Evolutionary conservation across 1,140 invertebrate genomes (phyloP).

Genomic region (Anoplolepis gracilipes): DNA sequence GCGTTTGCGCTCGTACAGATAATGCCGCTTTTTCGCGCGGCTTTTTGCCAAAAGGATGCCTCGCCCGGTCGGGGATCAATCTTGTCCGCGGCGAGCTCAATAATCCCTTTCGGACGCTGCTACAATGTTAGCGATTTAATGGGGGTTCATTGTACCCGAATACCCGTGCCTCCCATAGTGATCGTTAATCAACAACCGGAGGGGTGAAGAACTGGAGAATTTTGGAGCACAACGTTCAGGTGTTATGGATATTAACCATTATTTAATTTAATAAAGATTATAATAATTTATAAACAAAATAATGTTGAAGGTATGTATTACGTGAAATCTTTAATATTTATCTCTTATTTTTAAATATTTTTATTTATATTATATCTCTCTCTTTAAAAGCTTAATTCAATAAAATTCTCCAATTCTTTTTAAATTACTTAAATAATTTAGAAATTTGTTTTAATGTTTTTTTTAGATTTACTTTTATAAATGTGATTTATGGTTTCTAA

Average conservation of each 20-base stretch:
- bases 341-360: not conserved
- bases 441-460: not conserved
- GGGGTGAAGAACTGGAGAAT: not conserved
- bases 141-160: slow-evolving; percentile 55
- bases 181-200: slow-evolving; percentile 52
- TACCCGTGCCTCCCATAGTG: slow-evolving; percentile 48
- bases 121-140: slow-evolving; percentile 58
- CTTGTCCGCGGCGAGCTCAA: slow-evolving; percentile 55
- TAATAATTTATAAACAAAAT: too few species aligned
- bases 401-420: not conserved
- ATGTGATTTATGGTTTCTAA: not conserved
- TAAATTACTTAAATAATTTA: not conserved
- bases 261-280: slow-evolving; percentile 10
- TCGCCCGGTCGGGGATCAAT: slow-evolving; percentile 66
- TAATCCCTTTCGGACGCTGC: slow-evolving; percentile 54
- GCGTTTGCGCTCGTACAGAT: slow-evolving; percentile 13
- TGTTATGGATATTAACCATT: not conserved
- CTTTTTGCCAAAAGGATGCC: slow-evolving; percentile 60
- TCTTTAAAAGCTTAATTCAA: not conserved
- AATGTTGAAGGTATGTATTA: too few species aligned
- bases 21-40: slow-evolving; percentile 60
- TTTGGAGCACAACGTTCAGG: slow-evolving; percentile 6
- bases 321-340: not conserved
- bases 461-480: not conserved
- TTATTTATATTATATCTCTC: not conserved